phyloP scores from a whole-genome alignment of 2,888 invertebrate species.

The Scaeva pyrastri region DNA sequence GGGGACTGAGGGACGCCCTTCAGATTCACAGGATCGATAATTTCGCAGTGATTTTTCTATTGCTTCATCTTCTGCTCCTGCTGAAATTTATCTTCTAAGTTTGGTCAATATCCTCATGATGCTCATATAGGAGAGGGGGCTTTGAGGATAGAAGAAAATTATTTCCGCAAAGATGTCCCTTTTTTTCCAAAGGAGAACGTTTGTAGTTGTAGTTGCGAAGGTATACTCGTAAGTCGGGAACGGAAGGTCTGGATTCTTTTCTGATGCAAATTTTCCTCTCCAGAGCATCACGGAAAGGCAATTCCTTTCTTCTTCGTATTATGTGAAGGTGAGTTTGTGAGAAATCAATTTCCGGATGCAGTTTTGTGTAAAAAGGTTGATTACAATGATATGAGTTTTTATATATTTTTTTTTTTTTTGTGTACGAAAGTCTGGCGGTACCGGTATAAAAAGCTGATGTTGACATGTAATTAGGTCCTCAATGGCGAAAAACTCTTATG shows the following conservation, averaged over 20 bases:
- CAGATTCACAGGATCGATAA: slow-evolving; percentile 59
- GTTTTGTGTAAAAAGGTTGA: slow-evolving; percentile 74
- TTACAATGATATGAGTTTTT: slow-evolving; percentile 66
- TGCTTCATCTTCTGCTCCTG: not conserved
- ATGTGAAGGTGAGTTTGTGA: slow-evolving; percentile 35
- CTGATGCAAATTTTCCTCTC: slow-evolving; percentile 67
- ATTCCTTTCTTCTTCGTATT: slow-evolving; percentile 1
- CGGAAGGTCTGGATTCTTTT: slow-evolving; percentile 45
- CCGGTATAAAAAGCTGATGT: slow-evolving; percentile 47
- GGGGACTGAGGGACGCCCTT: not conserved
- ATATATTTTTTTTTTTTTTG: slow-evolving; percentile 37
- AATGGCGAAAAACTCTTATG: slow-evolving; percentile 16
- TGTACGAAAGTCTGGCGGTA: slow-evolving; percentile 34
- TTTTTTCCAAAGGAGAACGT: slow-evolving; percentile 17
- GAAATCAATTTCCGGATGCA: slow-evolving; percentile 76
- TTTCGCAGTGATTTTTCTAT: slow-evolving; percentile 71
- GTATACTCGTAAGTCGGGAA: not conserved
- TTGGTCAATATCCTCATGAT: slow-evolving; percentile 44
- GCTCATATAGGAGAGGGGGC: not conserved
- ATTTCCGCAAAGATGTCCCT: slow-evolving; percentile 69
- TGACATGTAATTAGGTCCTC: slow-evolving; percentile 72
- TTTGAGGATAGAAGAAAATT: slow-evolving; percentile 57
- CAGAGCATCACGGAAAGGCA: not conserved
- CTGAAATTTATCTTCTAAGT: slow-evolving; percentile 18
- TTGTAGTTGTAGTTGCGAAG: slow-evolving; percentile 19